These are phyloP conservation scores for Cinclus mexicanus DNA, from an alignment of 2,113 vertebrate species.

Conservation along the genomic window DNA sequence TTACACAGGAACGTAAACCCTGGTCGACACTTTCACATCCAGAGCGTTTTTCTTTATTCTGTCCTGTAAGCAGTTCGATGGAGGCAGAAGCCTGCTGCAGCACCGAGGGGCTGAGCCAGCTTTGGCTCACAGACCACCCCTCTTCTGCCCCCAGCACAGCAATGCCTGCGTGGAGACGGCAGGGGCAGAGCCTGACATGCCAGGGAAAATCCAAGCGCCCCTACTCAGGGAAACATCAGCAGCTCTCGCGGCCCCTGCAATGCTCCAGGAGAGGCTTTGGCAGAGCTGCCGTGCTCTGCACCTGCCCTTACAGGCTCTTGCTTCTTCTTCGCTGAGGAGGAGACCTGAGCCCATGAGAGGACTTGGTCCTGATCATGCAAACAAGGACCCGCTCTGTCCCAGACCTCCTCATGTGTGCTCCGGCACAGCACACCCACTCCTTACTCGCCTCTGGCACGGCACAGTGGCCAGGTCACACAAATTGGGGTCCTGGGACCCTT, in stretches of 20 bases:
- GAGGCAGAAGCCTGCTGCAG: background rate
- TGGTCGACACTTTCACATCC: no score
- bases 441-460: background rate
- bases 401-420: rapidly evolving
- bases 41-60: background rate
- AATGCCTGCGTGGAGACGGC: background rate
- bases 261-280: background rate
- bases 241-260: rapidly evolving
- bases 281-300: background rate
- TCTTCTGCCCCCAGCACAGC: background rate
- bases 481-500: background rate
- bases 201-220: background rate
- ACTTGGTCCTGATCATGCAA: rapidly evolving
- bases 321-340: no score
- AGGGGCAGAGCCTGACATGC: rapidly evolving
- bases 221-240: rapidly evolving
- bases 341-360: background rate
- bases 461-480: background rate
- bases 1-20: background rate
- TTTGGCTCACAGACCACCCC: background rate
- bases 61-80: background rate
- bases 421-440: background rate
- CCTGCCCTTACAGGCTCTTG: no score
- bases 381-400: no score
- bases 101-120: background rate